Evolutionary conservation across 2,797 vertebrate genomes (phyloP).

Genomic region (Gallinago nigripennis): DNA sequence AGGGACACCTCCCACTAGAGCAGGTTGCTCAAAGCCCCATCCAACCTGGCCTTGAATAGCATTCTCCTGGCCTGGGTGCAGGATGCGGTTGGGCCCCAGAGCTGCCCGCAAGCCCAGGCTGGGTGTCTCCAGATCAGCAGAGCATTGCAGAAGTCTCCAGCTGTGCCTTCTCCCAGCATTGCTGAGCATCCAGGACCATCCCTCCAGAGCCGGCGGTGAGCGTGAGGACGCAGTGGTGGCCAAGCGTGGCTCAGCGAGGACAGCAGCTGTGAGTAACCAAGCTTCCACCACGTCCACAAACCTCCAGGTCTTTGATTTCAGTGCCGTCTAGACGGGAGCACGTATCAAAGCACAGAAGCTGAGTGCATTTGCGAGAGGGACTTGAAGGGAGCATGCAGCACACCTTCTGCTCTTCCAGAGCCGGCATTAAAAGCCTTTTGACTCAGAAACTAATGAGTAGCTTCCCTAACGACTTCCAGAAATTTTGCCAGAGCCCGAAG

Average conservation of each 20-base stretch:
- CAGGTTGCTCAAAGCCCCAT: too few species aligned
- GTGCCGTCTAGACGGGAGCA: neutral
- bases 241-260: fast-evolving
- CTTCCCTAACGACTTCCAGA: neutral
- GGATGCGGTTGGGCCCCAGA: neutral
- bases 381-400: neutral
- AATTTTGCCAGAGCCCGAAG: neutral
- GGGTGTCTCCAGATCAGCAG: neutral
- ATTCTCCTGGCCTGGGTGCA: fast-evolving
- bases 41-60: too few species aligned
- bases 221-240: fast-evolving
- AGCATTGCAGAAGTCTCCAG: neutral
- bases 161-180: neutral
- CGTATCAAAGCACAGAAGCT: neutral
- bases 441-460: neutral
- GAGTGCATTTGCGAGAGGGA: neutral
- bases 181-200: neutral
- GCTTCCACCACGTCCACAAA: neutral
- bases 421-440: neutral
- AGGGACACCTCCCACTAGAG: too few species aligned
- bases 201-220: fast-evolving
- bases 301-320: neutral
- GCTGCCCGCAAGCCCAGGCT: neutral
- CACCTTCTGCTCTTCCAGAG: conserved; percentile 9
- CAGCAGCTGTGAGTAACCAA: neutral